These are phyloP conservation scores for Zelostemma sp. DNA, from an alignment of 1,140 invertebrate species.

Conservation along the genomic window DNA sequence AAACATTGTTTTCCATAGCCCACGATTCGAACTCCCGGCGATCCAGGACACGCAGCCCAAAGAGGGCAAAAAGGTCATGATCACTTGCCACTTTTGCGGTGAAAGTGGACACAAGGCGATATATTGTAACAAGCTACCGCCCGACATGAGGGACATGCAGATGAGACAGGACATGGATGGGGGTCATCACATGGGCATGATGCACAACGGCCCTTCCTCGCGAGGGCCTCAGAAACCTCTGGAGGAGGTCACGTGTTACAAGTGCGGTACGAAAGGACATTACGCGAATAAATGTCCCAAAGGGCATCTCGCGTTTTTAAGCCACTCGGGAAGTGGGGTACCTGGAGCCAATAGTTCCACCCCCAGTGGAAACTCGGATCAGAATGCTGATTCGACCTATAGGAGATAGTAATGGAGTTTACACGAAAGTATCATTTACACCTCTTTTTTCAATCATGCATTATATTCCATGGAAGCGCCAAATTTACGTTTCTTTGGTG, in stretches of 20 bases:
- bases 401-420: constrained; percentile 1
- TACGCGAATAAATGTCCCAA: constrained; percentile 99
- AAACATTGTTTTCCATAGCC: constrained; percentile 69
- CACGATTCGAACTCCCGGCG: constrained; percentile 93
- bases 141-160: constrained; percentile 74
- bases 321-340: constrained; percentile 70
- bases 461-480: too few relatives aligned
- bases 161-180: constrained; percentile 67
- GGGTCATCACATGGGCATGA: constrained; percentile 61
- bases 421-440: too few relatives aligned
- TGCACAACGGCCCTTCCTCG: constrained; percentile 55
- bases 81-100: constrained; percentile 95
- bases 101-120: constrained; percentile 96
- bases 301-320: constrained; percentile 95
- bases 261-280: constrained; percentile 98
- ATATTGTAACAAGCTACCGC: constrained; percentile 88
- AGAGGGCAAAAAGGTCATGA: constrained; percentile 85
- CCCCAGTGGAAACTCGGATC: constrained; percentile 33
- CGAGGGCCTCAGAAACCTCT: constrained; percentile 79
- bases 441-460: too few relatives aligned
- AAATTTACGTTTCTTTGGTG: too few relatives aligned
- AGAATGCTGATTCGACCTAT: constrained; percentile 22
- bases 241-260: constrained; percentile 96
- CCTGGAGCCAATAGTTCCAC: not conserved
- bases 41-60: constrained; percentile 85